These are phyloP conservation scores for Heliconius ethilla DNA, from an alignment of 2,888 invertebrate species.

Conservation along the genomic window DNA sequence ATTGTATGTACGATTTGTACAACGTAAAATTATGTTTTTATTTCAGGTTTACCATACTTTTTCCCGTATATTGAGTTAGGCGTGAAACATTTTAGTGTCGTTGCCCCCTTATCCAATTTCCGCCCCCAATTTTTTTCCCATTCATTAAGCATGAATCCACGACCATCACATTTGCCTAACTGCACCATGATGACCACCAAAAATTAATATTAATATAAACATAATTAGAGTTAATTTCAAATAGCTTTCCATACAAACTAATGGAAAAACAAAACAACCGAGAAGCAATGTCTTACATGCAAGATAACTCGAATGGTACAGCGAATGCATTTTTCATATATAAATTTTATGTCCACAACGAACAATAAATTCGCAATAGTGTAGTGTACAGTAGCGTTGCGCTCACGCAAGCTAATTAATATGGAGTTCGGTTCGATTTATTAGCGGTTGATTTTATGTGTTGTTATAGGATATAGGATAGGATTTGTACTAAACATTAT, in stretches of 20 bases:
- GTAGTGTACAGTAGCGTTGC: conserved; percentile 66
- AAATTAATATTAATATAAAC: not conserved
- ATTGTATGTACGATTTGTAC: not conserved
- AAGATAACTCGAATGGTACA: conserved; percentile 25
- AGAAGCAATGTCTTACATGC: conserved; percentile 39
- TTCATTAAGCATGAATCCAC: not conserved
- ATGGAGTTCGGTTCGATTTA: conserved; percentile 74
- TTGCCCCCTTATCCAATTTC: no score
- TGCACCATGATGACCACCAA: not conserved
- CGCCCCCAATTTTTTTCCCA: no score
- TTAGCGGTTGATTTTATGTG: conserved; percentile 53
- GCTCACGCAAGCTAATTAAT: conserved; percentile 76
- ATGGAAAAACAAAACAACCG: conserved; percentile 35
- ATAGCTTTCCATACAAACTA: not conserved
- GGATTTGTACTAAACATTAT: conserved; percentile 47
- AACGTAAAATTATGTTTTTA: not conserved
- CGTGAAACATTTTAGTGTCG: no score
- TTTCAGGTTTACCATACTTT: not conserved
- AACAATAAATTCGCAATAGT: conserved; percentile 63
- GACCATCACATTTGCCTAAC: not conserved
- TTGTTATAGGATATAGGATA: not conserved
- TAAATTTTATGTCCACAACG: conserved; percentile 64
- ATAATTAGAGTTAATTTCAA: not conserved
- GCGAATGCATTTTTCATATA: conserved; percentile 67
- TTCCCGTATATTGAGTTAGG: not conserved